A percentile compares a stretch with the other conserved stretches of the same genome.
Evolutionary conservation across 2,888 invertebrate species (phyloP).

Genomic region (Exocentrus adspersus): DNA sequence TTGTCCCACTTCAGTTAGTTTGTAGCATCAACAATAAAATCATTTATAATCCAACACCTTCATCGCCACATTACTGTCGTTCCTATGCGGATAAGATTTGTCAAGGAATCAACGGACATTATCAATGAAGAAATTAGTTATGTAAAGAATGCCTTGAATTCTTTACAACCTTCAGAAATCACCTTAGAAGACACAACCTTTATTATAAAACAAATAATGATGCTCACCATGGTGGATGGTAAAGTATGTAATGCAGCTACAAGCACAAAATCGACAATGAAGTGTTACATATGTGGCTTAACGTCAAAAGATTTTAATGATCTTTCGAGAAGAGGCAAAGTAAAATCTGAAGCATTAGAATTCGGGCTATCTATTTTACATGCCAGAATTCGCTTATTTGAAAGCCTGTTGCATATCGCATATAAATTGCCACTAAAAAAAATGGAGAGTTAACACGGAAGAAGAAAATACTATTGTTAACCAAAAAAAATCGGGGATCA

Average conservation of each 20-base stretch:
- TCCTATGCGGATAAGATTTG: slow-evolving; percentile 48
- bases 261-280: slow-evolving; percentile 39
- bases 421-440: too few species aligned
- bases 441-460: not conserved
- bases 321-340: not conserved
- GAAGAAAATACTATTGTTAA: slow-evolving; percentile 18
- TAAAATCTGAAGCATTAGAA: too few species aligned
- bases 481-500: slow-evolving; percentile 34
- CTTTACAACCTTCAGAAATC: not conserved
- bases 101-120: slow-evolving; percentile 43
- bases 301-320: slow-evolving; percentile 41
- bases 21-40: slow-evolving; percentile 33
- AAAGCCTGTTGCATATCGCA: too few species aligned
- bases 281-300: slow-evolving; percentile 41
- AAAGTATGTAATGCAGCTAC: slow-evolving; percentile 50
- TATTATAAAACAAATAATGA: slow-evolving; percentile 16
- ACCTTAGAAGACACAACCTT: not conserved
- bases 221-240: slow-evolving; percentile 47
- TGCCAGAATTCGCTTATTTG: slow-evolving; percentile 33
- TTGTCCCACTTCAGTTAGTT: slow-evolving; percentile 42
- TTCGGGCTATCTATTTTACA: slow-evolving; percentile 34
- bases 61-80: slow-evolving; percentile 47
- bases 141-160: slow-evolving; percentile 25
- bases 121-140: slow-evolving; percentile 46
- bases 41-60: slow-evolving; percentile 49